These are phyloP conservation scores for Aspidiotus destructor DNA, from an alignment of 2,888 invertebrate genomes.

Conservation along the genomic window DNA sequence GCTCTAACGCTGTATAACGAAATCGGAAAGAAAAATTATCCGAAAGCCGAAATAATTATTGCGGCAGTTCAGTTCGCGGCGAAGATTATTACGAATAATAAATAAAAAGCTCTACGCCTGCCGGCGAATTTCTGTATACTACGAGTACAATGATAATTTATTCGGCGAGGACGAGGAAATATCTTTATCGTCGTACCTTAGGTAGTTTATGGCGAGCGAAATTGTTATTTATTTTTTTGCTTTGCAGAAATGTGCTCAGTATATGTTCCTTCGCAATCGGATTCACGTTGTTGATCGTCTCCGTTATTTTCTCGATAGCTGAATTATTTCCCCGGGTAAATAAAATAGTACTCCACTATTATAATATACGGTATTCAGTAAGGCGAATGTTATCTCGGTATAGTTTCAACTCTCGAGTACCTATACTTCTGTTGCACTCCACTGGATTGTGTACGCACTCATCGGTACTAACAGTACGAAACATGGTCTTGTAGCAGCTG, in stretches of 20 bases:
- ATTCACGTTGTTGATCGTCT: constrained; percentile 41
- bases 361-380: not conserved
- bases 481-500: too few relatives aligned
- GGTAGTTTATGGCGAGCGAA: too few relatives aligned
- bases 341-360: constrained; percentile 27
- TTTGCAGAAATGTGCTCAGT: constrained; percentile 41
- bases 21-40: not conserved
- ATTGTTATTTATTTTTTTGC: not conserved
- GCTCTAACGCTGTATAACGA: too few relatives aligned
- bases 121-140: too few relatives aligned
- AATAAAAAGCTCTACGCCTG: not conserved
- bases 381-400: too few relatives aligned
- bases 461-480: too few relatives aligned
- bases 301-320: constrained; percentile 42
- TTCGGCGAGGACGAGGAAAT: not conserved
- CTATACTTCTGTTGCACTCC: too few relatives aligned
- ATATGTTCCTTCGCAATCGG: constrained; percentile 42
- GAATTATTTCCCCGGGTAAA: constrained; percentile 44
- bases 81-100: not conserved
- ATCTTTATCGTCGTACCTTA: not conserved
- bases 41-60: not conserved
- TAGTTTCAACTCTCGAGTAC: too few relatives aligned
- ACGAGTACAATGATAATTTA: too few relatives aligned
- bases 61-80: too few relatives aligned
- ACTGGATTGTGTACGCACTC: too few relatives aligned